These are phyloP conservation scores for Hydractinia symbiolongicarpus DNA, from an alignment of 30 jellyfish, hydroid and myxozoan species.

Conservation along the genomic window DNA sequence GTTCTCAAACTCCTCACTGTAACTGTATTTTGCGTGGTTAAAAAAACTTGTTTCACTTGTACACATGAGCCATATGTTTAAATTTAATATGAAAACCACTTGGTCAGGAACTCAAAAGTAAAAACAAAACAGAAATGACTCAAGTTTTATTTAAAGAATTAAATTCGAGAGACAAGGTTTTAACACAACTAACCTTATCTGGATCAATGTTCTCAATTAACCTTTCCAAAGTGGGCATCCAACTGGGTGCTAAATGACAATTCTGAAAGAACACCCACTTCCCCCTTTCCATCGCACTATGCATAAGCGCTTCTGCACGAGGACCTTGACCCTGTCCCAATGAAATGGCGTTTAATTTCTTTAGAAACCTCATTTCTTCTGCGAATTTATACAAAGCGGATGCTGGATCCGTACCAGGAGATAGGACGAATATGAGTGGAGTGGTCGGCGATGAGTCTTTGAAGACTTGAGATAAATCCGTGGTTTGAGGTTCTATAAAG, in stretches of 20 bases:
- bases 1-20: too few species aligned
- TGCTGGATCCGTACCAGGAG: constrained; percentile 98
- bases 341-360: constrained; percentile 76
- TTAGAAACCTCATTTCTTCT: constrained; percentile 88
- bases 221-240: constrained; percentile 96
- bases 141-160: not conserved
- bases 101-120: too few species aligned
- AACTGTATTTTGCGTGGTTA: too few species aligned
- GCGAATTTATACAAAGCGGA: constrained; percentile 89
- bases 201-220: constrained; percentile 76
- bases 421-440: constrained; percentile 73
- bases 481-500: constrained; percentile 90
- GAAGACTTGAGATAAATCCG: constrained; percentile 82
- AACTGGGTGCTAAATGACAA: constrained; percentile 93
- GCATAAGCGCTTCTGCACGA: constrained; percentile 91
- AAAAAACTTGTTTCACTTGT: too few species aligned
- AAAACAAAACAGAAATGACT: not conserved
- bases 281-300: constrained; percentile 96
- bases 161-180: not conserved
- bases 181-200: constrained; percentile 49
- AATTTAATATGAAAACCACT: too few species aligned
- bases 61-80: too few species aligned
- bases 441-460: constrained; percentile 89
- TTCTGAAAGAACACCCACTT: constrained; percentile 96
- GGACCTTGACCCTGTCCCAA: constrained; percentile 99